Base-by-base conservation (phyloP, 2,113 vertebrate genomes). In the Rhadina sibilatrix region DNA sequence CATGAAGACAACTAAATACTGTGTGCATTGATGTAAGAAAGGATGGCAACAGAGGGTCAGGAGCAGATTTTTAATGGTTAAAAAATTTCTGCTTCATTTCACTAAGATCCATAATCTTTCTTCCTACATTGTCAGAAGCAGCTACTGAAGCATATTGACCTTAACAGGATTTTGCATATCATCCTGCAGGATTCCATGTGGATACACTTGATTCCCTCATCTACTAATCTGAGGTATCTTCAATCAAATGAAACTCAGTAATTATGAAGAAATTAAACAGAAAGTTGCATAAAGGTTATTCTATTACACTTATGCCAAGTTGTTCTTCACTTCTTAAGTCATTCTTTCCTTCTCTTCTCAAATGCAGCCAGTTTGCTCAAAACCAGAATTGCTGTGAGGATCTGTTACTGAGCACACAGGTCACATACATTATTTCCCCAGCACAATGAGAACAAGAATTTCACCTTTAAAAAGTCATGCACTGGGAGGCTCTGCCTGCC, bases 11-110 rank as follows among this genome's bases (percentile, higher is more conserved):
- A n/a, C 17, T 22, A 59, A 57, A 82, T 35, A 42, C 18, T 25
- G 24, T 6, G 9, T 2, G 2, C 0, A 0, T 30, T 72, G 65
- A 40, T 2, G 1, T 12, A 19, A 50, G 31, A 88, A 69, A 79
- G 11, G 42, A 38, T 19, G 6, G 47, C 19, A 79, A 65, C 14
- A 30, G 16, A 72, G 15, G 4, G 23, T 40, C 24, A 94, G 53
- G 14, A 46, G 24, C 11, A 72, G 46, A 57, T 44, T 56, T 79
- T 11, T 27, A 87, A 83, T 5, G 4, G 21, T 52, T 59, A 56
- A 77, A 78, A 65, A 38, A 80, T 38, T 80, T 80, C 28, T 44
- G 22, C 33, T 54, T 83, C 30, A 37, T 79, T 68, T 84, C 47
- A 76, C 28, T n/a, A 44, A 85, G 22, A 63, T n/a, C 2, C 53